A percentile compares a stretch with the other conserved stretches of the same genome.
These are phyloP conservation scores for Zalophus californianus DNA, from an alignment of 2,797 vertebrate species.

Conservation along the genomic window DNA sequence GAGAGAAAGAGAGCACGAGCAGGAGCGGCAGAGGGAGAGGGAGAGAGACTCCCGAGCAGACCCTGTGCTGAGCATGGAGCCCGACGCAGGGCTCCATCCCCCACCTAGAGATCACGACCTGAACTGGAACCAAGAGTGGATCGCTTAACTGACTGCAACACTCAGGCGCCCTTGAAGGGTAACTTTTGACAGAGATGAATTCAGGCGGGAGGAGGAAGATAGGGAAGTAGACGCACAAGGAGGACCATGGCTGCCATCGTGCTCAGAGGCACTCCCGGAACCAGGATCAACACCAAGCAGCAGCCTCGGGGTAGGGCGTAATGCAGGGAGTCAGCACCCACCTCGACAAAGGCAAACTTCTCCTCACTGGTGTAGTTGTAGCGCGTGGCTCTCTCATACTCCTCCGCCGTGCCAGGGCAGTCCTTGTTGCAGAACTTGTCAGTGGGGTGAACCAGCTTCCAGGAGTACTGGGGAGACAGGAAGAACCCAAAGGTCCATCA, in stretches of 20 bases:
- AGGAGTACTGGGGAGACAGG: slow-evolving; percentile 93
- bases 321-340: slow-evolving; percentile 73
- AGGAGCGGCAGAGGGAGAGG: background rate
- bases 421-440: slow-evolving; percentile 99
- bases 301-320: rapidly evolving
- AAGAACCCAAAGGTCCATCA: background rate
- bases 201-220: rapidly evolving
- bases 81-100: background rate
- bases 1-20: background rate
- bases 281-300: rapidly evolving
- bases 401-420: slow-evolving; percentile 97
- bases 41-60: background rate
- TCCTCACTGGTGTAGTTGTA: slow-evolving; percentile 99
- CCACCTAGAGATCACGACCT: background rate
- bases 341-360: slow-evolving; percentile 99
- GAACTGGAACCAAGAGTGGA: background rate
- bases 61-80: background rate
- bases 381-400: slow-evolving; percentile 97
- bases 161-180: background rate
- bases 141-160: background rate
- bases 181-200: background rate
- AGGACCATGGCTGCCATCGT: rapidly evolving
- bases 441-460: slow-evolving; percentile 99
- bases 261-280: background rate
- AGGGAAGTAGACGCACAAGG: rapidly evolving